A percentile compares a stretch with the other conserved stretches of the same genome.
Conservation (phyloP, 2,888 invertebrate species). For the Resseliella maxima region DNA sequence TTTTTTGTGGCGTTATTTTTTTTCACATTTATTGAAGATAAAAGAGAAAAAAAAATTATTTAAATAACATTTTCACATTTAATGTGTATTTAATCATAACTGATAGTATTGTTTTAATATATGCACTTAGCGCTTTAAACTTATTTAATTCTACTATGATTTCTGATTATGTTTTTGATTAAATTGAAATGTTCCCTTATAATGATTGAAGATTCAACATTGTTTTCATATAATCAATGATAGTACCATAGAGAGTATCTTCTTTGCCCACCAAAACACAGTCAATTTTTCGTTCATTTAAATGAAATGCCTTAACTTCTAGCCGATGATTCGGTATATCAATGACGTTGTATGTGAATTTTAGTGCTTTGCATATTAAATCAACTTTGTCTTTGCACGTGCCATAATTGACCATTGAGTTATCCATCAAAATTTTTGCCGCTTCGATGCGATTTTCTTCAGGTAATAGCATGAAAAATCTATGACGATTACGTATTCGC, state of each 20-base stretch:
- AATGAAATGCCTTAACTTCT: slow-evolving; percentile 58
- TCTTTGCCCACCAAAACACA: slow-evolving; percentile 60
- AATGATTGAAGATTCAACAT: not conserved
- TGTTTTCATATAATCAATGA: not conserved
- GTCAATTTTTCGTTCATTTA: slow-evolving; percentile 61
- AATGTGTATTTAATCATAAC: no score
- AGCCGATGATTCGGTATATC: slow-evolving; percentile 57
- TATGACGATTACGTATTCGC: slow-evolving; percentile 64
- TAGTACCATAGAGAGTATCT: not conserved
- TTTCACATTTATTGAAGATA: no score
- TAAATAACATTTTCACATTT: no score
- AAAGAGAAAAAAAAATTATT: no score
- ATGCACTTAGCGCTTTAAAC: no score
- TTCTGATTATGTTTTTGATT: no score
- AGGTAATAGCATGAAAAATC: slow-evolving; percentile 64
- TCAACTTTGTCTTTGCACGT: not conserved
- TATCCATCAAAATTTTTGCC: slow-evolving; percentile 58
- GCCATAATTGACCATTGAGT: slow-evolving; percentile 56
- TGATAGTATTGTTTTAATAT: no score
- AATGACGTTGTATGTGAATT: not conserved
- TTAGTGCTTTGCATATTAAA: not conserved
- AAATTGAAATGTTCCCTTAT: no score
- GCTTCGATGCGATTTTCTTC: slow-evolving; percentile 60
- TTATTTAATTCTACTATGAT: no score
- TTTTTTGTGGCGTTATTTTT: no score